Evolutionary conservation across 2,888 invertebrate species (phyloP).

Genomic region (Brachyopa scutellaris): DNA sequence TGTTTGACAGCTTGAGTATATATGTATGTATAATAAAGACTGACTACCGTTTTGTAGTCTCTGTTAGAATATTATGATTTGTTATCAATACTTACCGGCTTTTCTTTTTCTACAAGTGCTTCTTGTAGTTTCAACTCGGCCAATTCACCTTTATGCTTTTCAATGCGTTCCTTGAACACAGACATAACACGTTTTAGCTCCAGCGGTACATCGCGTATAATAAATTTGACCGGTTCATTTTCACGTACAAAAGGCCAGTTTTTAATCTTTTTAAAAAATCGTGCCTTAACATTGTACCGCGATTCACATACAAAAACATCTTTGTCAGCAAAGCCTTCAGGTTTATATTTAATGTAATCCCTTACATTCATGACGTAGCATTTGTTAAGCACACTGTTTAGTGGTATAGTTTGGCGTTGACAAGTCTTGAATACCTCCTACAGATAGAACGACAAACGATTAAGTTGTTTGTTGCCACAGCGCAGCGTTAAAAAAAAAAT

Average conservation of each 20-base stretch:
- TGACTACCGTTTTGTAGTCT: too few relatives aligned
- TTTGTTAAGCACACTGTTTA: slow-evolving; percentile 92
- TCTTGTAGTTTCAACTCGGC: slow-evolving; percentile 92
- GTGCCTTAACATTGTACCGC: slow-evolving; percentile 92
- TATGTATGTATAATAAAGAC: too few relatives aligned
- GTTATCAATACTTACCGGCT: slow-evolving; percentile 89
- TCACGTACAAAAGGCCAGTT: slow-evolving; percentile 85
- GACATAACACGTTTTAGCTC: slow-evolving; percentile 95
- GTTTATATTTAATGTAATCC: slow-evolving; percentile 95
- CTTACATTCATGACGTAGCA: slow-evolving; percentile 97
- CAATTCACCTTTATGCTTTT: slow-evolving; percentile 94
- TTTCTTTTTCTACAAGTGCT: slow-evolving; percentile 91
- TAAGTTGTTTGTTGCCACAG: background rate
- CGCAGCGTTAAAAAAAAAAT: background rate
- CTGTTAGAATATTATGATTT: too few relatives aligned
- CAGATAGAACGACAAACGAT: slow-evolving; percentile 17
- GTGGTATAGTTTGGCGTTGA: slow-evolving; percentile 90
- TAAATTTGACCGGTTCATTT: slow-evolving; percentile 85
- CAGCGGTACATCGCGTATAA: slow-evolving; percentile 88
- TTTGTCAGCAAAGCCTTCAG: slow-evolving; percentile 93
- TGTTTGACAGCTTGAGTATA: too few relatives aligned
- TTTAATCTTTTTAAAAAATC: slow-evolving; percentile 97
- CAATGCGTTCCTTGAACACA: slow-evolving; percentile 94
- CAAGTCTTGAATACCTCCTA: slow-evolving; percentile 97
- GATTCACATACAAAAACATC: slow-evolving; percentile 99